phyloP scores from a whole-genome alignment of 2,113 vertebrate genomes.

The Herpailurus yagouaroundi region DNA sequence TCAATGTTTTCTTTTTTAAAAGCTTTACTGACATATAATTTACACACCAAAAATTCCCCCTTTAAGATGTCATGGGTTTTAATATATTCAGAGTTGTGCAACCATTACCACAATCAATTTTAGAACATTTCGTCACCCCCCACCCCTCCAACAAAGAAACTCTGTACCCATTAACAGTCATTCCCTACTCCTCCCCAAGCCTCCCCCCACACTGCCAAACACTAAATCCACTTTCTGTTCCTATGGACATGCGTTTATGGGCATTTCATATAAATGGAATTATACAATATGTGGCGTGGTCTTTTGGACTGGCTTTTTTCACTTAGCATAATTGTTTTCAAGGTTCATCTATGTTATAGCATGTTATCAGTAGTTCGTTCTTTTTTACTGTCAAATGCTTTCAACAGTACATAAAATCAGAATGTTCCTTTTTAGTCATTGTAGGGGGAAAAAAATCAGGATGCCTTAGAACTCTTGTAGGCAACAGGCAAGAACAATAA shows the following conservation, averaged over 20 bases:
- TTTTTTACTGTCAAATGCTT: background rate
- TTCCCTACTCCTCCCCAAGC: rapidly evolving
- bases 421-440: background rate
- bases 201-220: background rate
- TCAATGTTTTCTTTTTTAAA: background rate
- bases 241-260: background rate
- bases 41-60: background rate
- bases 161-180: background rate
- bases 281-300: background rate
- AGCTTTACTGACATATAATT: constrained; percentile 27
- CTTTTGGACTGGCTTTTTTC: constrained; percentile 25
- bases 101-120: constrained; percentile 2
- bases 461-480: background rate
- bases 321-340: background rate
- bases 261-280: background rate
- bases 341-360: background rate
- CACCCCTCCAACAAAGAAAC: background rate
- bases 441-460: background rate
- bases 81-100: constrained; percentile 20
- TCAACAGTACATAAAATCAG: constrained; percentile 1
- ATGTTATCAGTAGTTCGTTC: background rate
- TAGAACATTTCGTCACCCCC: background rate
- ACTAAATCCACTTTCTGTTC: background rate
- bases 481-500: background rate
- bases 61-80: background rate